phyloP scores from a whole-genome alignment of 2,888 invertebrate genomes.

The Napeogenes sylphis region DNA sequence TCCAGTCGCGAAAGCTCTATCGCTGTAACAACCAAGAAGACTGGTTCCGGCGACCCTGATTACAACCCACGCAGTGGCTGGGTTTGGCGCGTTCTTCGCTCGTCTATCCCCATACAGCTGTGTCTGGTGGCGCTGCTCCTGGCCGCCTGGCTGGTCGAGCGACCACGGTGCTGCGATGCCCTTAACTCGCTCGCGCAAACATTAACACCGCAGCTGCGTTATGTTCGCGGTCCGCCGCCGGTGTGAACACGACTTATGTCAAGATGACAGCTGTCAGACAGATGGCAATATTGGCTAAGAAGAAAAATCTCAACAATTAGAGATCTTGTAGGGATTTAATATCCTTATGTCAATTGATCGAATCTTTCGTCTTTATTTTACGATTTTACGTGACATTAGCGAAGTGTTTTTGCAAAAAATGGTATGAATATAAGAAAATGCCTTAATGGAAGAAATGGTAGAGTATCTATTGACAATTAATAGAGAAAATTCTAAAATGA shows the following conservation, averaged over 20 bases:
- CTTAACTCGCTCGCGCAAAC: constrained; percentile 86
- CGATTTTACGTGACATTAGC: too few relatives aligned
- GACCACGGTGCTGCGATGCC: constrained; percentile 87
- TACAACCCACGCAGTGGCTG: constrained; percentile 77
- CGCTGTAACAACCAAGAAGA: constrained; percentile 65
- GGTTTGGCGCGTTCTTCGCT: constrained; percentile 86
- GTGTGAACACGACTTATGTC: constrained; percentile 34
- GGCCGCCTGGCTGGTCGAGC: constrained; percentile 85
- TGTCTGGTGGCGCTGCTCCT: constrained; percentile 85
- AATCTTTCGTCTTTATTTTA: not conserved
- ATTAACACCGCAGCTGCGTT: constrained; percentile 87
- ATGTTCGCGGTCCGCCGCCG: constrained; percentile 90
- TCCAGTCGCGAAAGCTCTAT: constrained; percentile 49
- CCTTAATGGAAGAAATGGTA: too few relatives aligned
- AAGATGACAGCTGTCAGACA: constrained; percentile 11
- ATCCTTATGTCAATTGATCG: constrained; percentile 4
- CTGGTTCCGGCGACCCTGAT: constrained; percentile 77
- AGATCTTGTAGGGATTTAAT: not conserved
- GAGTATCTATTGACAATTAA: too few relatives aligned
- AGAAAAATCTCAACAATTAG: constrained; percentile 7
- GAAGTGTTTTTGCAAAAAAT: too few relatives aligned
- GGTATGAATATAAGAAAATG: too few relatives aligned
- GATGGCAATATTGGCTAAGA: constrained; percentile 14
- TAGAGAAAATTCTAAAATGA: too few relatives aligned
- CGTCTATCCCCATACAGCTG: constrained; percentile 87